Conservation (phyloP, 2,113 vertebrate species). For the Mellivora capensis region DNA sequence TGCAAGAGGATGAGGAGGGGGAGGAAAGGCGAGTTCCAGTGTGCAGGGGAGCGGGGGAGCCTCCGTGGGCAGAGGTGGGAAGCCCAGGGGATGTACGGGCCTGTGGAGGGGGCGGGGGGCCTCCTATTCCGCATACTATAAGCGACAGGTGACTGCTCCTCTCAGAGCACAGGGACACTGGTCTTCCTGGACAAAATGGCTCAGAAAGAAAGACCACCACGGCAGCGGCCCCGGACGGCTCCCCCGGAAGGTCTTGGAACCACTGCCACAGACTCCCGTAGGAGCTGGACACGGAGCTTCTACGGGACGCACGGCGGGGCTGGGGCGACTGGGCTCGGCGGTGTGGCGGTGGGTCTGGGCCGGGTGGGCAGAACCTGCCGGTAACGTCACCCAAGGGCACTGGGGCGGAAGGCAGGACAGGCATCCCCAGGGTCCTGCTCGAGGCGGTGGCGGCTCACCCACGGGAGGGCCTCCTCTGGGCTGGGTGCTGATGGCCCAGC, state of each 20-base stretch:
- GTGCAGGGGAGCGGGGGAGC: not conserved
- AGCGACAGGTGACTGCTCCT: rapidly evolving
- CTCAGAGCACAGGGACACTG: not conserved
- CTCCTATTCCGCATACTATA: rapidly evolving
- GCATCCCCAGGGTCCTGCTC: too few relatives aligned
- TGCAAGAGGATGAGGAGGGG: not conserved
- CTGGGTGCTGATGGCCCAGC: not conserved
- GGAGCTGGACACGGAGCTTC: rapidly evolving
- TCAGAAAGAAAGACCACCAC: not conserved
- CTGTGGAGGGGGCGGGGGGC: too few relatives aligned
- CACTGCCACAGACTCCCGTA: too few relatives aligned
- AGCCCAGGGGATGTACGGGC: not conserved
- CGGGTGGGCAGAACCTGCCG: rapidly evolving
- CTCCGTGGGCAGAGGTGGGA: rapidly evolving
- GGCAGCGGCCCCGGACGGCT: too few relatives aligned
- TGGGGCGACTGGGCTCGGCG: rapidly evolving
- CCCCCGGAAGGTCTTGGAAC: not conserved
- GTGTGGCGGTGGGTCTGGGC: too few relatives aligned
- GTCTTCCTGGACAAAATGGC: not conserved
- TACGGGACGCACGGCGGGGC: too few relatives aligned
- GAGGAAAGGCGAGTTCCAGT: too few relatives aligned
- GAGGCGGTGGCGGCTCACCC: not conserved
- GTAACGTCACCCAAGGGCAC: not conserved
- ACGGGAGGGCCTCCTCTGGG: not conserved
- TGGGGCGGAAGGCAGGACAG: rapidly evolving